These are phyloP conservation scores for Gopherus flavomarginatus DNA, from an alignment of 2,113 vertebrate genomes.

Conservation along the genomic window DNA sequence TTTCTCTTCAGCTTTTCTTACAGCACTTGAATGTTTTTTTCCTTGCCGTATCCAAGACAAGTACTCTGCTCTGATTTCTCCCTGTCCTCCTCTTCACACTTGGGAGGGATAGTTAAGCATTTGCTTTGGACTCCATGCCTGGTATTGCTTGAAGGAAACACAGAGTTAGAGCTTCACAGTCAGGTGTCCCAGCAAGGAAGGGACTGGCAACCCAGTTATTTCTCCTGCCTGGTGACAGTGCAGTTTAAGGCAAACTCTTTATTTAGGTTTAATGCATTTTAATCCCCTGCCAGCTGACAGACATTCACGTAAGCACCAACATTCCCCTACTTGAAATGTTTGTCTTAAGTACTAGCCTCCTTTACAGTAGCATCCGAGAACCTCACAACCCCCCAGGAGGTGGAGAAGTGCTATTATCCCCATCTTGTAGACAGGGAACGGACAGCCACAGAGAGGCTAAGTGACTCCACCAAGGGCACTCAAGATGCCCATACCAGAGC, in stretches of 20 bases:
- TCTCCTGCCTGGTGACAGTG: neutral
- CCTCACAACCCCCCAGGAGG: neutral
- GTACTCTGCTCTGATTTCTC: neutral
- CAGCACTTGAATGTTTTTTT: neutral
- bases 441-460: too few relatives aligned
- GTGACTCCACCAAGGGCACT: neutral
- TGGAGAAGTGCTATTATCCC: neutral
- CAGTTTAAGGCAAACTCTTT: neutral
- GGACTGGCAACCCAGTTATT: too few relatives aligned
- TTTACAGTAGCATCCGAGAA: neutral
- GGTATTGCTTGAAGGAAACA: neutral
- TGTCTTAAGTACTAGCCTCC: neutral
- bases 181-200: neutral
- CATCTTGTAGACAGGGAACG: too few relatives aligned
- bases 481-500: neutral
- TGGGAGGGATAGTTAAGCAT: neutral
- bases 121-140: neutral
- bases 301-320: neutral
- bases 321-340: neutral
- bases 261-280: neutral
- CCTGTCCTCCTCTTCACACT: neutral
- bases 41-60: neutral
- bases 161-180: too few relatives aligned
- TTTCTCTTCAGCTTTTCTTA: neutral
- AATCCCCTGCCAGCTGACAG: neutral